phyloP scores from a whole-genome alignment of 2,888 invertebrate genomes.

The Protodeltote pygarga region DNA sequence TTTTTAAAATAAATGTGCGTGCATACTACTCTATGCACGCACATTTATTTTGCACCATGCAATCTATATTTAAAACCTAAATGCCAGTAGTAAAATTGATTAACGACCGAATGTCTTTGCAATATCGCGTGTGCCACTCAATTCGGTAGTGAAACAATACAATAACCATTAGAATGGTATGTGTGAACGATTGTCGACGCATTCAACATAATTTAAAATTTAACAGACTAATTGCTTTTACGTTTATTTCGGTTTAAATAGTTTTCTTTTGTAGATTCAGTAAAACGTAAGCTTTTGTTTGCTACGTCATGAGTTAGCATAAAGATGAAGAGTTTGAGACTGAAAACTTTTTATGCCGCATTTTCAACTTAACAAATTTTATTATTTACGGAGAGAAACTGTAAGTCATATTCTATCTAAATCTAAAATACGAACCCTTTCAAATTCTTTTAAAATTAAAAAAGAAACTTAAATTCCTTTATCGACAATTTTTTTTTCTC shows the following conservation, averaged over 20 bases:
- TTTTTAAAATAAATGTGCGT: conserved; percentile 5
- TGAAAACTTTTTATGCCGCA: too few species aligned
- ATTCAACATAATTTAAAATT: conserved; percentile 14
- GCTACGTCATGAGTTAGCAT: too few species aligned
- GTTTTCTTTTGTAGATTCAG: conserved; percentile 14
- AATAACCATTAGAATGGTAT: conserved; percentile 30
- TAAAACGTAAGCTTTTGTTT: conserved; percentile 13
- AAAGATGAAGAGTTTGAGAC: too few species aligned
- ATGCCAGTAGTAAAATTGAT: conserved; percentile 29
- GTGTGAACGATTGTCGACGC: conserved; percentile 37
- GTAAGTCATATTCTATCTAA: too few species aligned
- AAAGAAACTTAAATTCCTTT: too few species aligned
- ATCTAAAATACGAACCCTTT: too few species aligned
- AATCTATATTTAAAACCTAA: conserved; percentile 11
- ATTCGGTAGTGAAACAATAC: conserved; percentile 28
- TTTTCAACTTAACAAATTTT: too few species aligned
- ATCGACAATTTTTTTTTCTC: too few species aligned
- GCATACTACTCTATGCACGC: too few species aligned
- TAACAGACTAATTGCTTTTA: conserved; percentile 19
- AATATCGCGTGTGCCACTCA: conserved; percentile 30
- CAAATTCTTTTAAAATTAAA: too few species aligned
- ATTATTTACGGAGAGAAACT: too few species aligned
- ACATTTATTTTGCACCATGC: too few species aligned
- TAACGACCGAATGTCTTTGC: conserved; percentile 13
- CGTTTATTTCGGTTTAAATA: conserved; percentile 35